Evolutionary conservation across 2,113 vertebrate genomes (phyloP), one percentile per base, ranked within the genome.

Genomic region (Verasper variegatus): DNA sequence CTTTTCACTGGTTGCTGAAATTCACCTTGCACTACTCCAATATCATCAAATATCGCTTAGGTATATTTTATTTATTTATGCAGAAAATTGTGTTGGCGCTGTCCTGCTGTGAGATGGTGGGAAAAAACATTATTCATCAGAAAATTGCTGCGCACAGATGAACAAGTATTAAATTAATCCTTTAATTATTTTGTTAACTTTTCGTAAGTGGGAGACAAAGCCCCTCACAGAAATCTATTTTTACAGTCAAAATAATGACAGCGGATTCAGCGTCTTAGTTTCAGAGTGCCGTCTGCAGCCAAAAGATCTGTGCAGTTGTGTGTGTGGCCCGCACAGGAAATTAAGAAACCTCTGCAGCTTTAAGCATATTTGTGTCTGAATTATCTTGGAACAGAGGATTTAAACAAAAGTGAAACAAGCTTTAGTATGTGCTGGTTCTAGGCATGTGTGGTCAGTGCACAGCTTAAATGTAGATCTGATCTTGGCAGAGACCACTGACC

Each of bases 281-380:
- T 80, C 80, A 76, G 83, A 81, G 78, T 40, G 37, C 68, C 45
- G 69, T 70, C 70, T 63, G 45, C 65, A 88, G 89, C 92, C 81
- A 72, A 67, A 51, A 83, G 74, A 88, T 84, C 85, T 87, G 79
- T 74, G 83, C 54, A 86, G 80, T 87, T 88, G 94, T 92, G 94
- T 51, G 47, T 94, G 94, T 95, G 94, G 94, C 91, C 94, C 79
- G 40, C 89, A 94, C 94, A 95, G 94, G 94, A 95, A 95, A 95
- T 94, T 92, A 94, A 94, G 90, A 94, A 94, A 92, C 94, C 92
- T 94, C 90, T 42, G 82, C 81, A 92, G 91, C 88, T 92, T 92
- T 90, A 86, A 93, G 92, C 88, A 92, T 94, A 94, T 95, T 94
- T 95, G 91, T 93, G 88, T 92, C 89, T 79, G 89, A 92, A 92